Percentiles rank a stretch among this genome's conserved stretches.
Evolutionary conservation across 1,140 invertebrate species (phyloP).

Genomic region (Aphaenogaster rudis): DNA sequence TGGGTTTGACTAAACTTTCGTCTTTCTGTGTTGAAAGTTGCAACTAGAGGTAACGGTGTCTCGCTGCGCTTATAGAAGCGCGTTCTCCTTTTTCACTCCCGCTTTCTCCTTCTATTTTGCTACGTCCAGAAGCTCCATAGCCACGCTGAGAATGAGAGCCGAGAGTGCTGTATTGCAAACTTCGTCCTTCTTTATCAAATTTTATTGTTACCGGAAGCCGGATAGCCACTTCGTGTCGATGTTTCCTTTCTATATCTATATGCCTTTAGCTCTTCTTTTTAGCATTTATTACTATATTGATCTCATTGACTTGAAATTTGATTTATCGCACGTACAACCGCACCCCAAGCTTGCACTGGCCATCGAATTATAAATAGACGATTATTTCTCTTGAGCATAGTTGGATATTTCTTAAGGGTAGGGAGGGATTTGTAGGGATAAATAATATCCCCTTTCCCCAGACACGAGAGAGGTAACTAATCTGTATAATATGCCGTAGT

Average conservation of each 20-base stretch:
- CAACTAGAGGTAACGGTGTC: constrained; percentile 67
- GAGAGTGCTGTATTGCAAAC: constrained; percentile 68
- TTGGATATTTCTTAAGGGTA: constrained; percentile 10
- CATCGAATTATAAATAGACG: too few species aligned
- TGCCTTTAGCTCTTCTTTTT: constrained; percentile 46
- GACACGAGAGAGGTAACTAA: constrained; percentile 84
- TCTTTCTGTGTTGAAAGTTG: constrained; percentile 55
- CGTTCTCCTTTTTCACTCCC: constrained; percentile 67
- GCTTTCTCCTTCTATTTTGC: constrained; percentile 67
- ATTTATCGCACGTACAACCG: too few species aligned
- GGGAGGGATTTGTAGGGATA: constrained; percentile 74
- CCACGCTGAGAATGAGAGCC: constrained; percentile 22
- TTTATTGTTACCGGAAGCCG: constrained; percentile 78
- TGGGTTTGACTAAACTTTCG: constrained; percentile 37
- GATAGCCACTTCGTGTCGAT: constrained; percentile 75
- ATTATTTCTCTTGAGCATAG: neutral
- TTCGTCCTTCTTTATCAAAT: constrained; percentile 76
- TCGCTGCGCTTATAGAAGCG: constrained; percentile 66
- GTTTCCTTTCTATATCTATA: constrained; percentile 32
- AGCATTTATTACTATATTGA: constrained; percentile 11
- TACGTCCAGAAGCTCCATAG: constrained; percentile 61
- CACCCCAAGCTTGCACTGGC: too few species aligned
- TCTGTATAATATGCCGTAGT: constrained; percentile 87
- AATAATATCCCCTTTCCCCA: constrained; percentile 86
- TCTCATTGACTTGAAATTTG: neutral